Evolutionary conservation across 30 jellyfish, hydroid and myxozoan species (phyloP), one percentile per base, ranked within the genome.

Genomic region (Aurelia sp.): DNA sequence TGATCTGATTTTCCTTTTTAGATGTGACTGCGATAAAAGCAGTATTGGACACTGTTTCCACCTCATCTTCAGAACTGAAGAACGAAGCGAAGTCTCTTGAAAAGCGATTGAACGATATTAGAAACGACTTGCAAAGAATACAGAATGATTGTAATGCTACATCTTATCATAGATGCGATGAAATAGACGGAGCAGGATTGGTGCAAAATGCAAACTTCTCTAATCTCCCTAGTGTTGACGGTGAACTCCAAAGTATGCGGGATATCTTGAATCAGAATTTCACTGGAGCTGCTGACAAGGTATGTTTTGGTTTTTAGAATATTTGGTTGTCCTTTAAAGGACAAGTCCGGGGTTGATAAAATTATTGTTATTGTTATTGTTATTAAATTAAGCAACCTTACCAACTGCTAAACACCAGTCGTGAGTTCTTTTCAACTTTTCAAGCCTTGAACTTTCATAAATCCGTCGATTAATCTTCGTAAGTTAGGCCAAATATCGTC

Each of bases 121-220:
- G 67, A n/a, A 8, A 22, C 3, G 92, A 91, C 15, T 31, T 91
- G 77, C 68, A 75, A 9, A 52, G 48, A 20, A 80, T 84, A 7
- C 59, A 69, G 41, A 59, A 60, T 1, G 80, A 79, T 31, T 85
- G 96, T 52, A 64, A 22, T 0, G 0, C 38, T 67, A 19, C 79
- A 27, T 44, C 24, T 11, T 18, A 16, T 8, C 73, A 80, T 9
- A 12, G 21, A 0, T 90, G 97, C 38, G 79, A n/a, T 12, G 33
- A 57, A 5, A 90, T 90, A 16, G 73, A 67, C 8, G 72, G 89
- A 1, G 55, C 19, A 31, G 87, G 90, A 50, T 44, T 90, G 74
- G 76, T 62, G 48, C 90, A 68, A 41, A 86, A 44, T n/a, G 91
- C 91, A 4, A 81, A 91, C 68, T 85, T 91, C 84, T n/a, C 96